These are phyloP conservation scores for Axinella damicornis DNA, from an alignment of 37 sponge, comb jelly and placozoan species.

Conservation along the genomic window DNA sequence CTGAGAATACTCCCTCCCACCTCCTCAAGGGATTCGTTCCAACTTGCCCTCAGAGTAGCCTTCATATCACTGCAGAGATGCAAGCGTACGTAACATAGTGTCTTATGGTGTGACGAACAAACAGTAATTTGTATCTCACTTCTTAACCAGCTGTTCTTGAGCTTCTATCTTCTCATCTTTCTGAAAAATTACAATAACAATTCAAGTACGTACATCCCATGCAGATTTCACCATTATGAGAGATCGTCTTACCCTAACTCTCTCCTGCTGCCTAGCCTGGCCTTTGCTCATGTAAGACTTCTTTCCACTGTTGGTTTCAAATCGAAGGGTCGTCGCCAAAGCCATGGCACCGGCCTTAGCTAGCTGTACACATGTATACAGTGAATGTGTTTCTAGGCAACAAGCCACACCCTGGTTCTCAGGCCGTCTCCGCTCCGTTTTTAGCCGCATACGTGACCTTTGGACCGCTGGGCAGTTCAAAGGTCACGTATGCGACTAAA, in stretches of 20 bases:
- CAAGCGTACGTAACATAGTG: not conserved
- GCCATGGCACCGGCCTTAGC: too few species aligned
- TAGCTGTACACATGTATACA: too few species aligned
- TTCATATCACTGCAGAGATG: slow-evolving; percentile 38
- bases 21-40: slow-evolving; percentile 58
- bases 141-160: slow-evolving; percentile 27
- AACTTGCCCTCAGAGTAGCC: slow-evolving; percentile 28
- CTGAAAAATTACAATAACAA: not conserved
- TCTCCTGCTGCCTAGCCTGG: slow-evolving; percentile 27
- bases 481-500: too few species aligned
- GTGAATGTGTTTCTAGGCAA: too few species aligned
- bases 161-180: slow-evolving; percentile 42
- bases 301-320: not conserved
- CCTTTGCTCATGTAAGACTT: slow-evolving; percentile 21
- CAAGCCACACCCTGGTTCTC: too few species aligned
- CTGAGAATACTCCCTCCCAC: not conserved
- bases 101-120: not conserved
- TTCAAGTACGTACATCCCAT: too few species aligned
- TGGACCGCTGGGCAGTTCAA: too few species aligned
- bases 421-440: too few species aligned
- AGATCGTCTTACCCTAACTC: slow-evolving; percentile 2
- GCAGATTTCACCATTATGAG: too few species aligned
- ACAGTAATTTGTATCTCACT: not conserved
- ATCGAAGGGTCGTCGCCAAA: too few species aligned
- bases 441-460: too few species aligned